These are phyloP conservation scores for Dicrurus megarhynchus DNA, from an alignment of 2,113 vertebrate species.

Conservation along the genomic window DNA sequence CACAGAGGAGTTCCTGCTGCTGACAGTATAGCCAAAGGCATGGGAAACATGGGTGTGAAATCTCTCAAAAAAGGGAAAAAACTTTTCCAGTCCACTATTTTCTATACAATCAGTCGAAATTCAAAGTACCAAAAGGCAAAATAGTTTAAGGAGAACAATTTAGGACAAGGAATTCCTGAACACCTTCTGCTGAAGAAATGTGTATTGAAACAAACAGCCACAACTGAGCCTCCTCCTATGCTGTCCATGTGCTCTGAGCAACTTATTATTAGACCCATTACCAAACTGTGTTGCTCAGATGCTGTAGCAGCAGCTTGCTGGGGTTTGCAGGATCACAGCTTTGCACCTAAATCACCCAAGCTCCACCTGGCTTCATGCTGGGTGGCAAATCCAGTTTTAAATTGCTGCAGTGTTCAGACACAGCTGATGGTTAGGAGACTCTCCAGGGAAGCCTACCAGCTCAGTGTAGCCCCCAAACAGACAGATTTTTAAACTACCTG, in stretches of 20 bases:
- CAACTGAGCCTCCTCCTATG: neutral
- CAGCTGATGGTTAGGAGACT: neutral
- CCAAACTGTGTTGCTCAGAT: neutral
- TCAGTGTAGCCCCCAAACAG: neutral
- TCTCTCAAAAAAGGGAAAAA: neutral
- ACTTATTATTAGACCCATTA: rapidly evolving
- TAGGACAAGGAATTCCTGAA: neutral
- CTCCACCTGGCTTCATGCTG: neutral
- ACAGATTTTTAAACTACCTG: neutral
- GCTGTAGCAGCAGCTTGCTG: neutral
- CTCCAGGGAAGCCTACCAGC: neutral
- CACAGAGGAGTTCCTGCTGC: neutral
- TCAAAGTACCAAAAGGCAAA: neutral
- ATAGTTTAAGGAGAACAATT: neutral
- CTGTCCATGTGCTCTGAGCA: neutral
- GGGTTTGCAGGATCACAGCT: neutral
- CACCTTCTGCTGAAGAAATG: neutral
- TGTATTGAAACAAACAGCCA: neutral
- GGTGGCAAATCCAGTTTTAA: neutral
- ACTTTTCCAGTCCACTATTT: neutral
- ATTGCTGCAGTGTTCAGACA: neutral
- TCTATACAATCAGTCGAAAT: neutral
- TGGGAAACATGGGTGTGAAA: neutral
- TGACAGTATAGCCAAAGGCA: neutral
- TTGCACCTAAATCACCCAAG: neutral